Base-by-base conservation (phyloP, 1,140 invertebrate genomes). In the Aphelenchoides fujianensis region DNA sequence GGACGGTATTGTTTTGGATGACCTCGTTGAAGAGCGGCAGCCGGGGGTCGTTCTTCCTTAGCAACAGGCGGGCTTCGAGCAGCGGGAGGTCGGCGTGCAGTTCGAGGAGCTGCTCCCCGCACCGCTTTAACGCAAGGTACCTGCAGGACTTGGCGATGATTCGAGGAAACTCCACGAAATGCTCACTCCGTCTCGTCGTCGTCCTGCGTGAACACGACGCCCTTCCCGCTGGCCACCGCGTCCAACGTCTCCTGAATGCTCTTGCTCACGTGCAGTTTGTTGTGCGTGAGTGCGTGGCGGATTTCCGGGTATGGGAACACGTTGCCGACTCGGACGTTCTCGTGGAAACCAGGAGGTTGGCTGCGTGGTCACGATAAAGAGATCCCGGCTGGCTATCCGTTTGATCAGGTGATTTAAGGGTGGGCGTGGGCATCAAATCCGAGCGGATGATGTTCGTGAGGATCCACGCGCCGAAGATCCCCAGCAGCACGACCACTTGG, bases 401-500 rank as follows among this genome's bases (percentile, higher is more conserved):
- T 66, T 66, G 31, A 66, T 37, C n/a, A 66, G 31, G 27, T 30
- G n/a, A 27, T 66, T 30, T 30, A 31, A 36, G 19, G 9, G n/a
- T 37, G 37, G 16, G 31, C 16, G n/a, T 19, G 34, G 63, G 53
- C 37, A 9, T 36, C 36, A 9, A 34, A 34, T 34, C 63, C n/a
- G 63, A 34, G 23, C 34, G 31, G 1, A 66, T 12, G 31, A 66
- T 66, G 36, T 37, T 66, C 1, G 63, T 27, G 36, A 66, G 31
- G 30, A 66, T 66, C 16, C 27, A 30, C 16, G 63, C 37, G 23
- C 32, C n/a, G 31, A 66, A 66, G 2, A 66, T 30, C 53, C 63
- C 63, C 37, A 66, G 63, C n/a, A 66, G 32, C 12, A 66, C 32
- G 12, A 30, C 63, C 23, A 12, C 16, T 66, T 66, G 63, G 12